A percentile compares a stretch with the other conserved stretches of the same genome.
These are phyloP conservation scores for Artemia franciscana DNA, from an alignment of 1,140 invertebrate species.

Conservation along the genomic window DNA sequence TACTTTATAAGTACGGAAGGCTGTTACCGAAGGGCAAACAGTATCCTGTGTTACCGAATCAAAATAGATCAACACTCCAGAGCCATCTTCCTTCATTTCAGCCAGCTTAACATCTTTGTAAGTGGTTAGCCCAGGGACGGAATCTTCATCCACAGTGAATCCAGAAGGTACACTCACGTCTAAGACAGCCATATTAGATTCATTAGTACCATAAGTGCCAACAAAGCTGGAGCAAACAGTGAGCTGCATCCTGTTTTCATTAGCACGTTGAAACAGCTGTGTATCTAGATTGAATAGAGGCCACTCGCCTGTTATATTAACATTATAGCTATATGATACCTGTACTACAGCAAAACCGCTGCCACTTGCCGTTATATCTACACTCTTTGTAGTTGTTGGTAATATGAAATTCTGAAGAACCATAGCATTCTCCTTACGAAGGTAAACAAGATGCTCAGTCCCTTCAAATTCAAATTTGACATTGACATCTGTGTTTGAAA, in stretches of 20 bases:
- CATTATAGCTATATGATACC: slow-evolving; percentile 55
- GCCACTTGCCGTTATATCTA: slow-evolving; percentile 46
- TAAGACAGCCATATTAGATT: slow-evolving; percentile 66
- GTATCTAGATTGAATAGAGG: slow-evolving; percentile 71
- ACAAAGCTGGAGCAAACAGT: slow-evolving; percentile 54
- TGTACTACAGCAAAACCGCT: slow-evolving; percentile 59
- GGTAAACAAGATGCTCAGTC: slow-evolving; percentile 29
- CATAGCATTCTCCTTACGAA: slow-evolving; percentile 39
- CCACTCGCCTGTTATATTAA: slow-evolving; percentile 69
- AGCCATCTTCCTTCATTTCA: slow-evolving; percentile 47
- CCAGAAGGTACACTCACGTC: slow-evolving; percentile 63
- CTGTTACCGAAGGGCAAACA: slow-evolving; percentile 59
- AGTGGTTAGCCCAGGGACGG: slow-evolving; percentile 40
- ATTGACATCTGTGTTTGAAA: slow-evolving; percentile 28
- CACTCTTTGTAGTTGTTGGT: slow-evolving; percentile 25
- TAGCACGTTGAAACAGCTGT: slow-evolving; percentile 60
- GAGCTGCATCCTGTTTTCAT: slow-evolving; percentile 53
- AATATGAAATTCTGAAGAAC: slow-evolving; percentile 45
- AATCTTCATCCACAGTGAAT: slow-evolving; percentile 51
- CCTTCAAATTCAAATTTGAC: slow-evolving; percentile 27
- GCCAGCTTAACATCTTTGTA: slow-evolving; percentile 47
- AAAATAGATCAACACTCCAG: slow-evolving; percentile 60
- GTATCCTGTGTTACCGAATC: slow-evolving; percentile 46
- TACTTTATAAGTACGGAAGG: slow-evolving; percentile 58
- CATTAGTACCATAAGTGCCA: slow-evolving; percentile 1